phyloP scores from a whole-genome alignment of 2,797 vertebrate species.

The Eidolon dupreanum region DNA sequence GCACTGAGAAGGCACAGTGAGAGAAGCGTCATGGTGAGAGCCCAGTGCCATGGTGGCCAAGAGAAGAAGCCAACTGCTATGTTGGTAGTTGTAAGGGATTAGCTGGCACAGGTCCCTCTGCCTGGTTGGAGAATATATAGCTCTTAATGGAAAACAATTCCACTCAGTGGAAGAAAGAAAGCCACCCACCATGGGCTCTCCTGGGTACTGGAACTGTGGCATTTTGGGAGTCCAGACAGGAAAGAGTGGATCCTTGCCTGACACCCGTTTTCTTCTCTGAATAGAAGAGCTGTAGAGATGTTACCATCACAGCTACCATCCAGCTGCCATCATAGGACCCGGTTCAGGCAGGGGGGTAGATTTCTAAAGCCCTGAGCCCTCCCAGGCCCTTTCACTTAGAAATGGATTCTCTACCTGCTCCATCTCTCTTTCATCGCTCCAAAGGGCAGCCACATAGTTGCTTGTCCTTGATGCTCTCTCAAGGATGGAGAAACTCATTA shows the following conservation, averaged over 20 bases:
- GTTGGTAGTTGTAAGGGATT: background rate
- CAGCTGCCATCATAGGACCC: background rate
- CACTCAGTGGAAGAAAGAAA: background rate
- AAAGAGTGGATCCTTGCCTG: background rate
- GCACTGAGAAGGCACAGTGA: background rate
- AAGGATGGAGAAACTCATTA: slow-evolving; percentile 41
- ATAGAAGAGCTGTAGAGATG: background rate
- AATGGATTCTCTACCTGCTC: background rate
- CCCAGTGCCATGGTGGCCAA: background rate
- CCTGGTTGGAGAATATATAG: background rate
- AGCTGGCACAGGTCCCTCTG: background rate
- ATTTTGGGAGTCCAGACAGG: background rate
- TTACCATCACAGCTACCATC: too few species aligned
- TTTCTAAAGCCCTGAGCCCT: background rate
- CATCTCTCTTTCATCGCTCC: background rate
- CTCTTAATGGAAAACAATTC: background rate
- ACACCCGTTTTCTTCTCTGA: background rate
- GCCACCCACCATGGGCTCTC: background rate
- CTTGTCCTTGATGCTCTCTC: background rate
- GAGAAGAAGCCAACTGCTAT: background rate
- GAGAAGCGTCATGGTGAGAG: background rate
- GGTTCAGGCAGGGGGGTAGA: background rate
- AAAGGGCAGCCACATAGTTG: background rate
- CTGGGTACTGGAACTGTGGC: background rate
- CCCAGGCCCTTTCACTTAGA: background rate